Evolutionary conservation across 2,888 invertebrate species (phyloP).

Genomic region (Platycheirus rosarum): DNA sequence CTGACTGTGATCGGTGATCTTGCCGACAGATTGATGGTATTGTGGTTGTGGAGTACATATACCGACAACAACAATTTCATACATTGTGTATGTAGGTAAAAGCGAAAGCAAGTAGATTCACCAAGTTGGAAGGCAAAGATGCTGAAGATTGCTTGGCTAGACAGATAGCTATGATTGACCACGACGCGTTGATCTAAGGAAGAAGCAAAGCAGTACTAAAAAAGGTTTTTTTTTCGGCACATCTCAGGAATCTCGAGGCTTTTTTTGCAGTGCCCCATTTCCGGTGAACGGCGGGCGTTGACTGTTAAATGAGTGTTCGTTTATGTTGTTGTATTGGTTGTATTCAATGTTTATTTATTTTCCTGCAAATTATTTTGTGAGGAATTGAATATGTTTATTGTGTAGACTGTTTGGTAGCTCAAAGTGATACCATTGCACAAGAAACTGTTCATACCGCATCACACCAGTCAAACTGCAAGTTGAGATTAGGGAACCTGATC

Average conservation of each 20-base stretch:
- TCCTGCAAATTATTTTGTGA: no score
- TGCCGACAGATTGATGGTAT: slow-evolving; percentile 52
- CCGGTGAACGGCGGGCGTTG: slow-evolving; percentile 2
- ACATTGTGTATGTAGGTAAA: slow-evolving; percentile 43
- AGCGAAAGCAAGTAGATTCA: slow-evolving; percentile 60
- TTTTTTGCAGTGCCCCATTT: slow-evolving; percentile 2
- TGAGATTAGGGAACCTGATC: no score
- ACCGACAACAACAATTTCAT: slow-evolving; percentile 10
- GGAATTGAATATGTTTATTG: no score
- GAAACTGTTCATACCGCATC: no score
- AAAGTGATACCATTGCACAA: no score
- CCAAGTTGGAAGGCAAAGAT: slow-evolving; percentile 34
- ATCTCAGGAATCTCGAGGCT: slow-evolving; percentile 4
- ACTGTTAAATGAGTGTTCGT: neutral
- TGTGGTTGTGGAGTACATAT: slow-evolving; percentile 46
- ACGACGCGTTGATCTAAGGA: no score
- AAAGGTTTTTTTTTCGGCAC: slow-evolving; percentile 25
- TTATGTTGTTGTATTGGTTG: slow-evolving; percentile 1
- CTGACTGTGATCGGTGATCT: slow-evolving; percentile 61
- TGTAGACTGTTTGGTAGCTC: no score
- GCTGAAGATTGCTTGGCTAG: slow-evolving; percentile 24
- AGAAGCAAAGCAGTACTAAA: neutral
- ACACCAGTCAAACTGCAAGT: no score
- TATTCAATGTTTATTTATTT: no score
- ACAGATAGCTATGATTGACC: slow-evolving; percentile 18